Base-by-base conservation (phyloP, 2,113 vertebrate genomes). In the Elephas maximus region DNA sequence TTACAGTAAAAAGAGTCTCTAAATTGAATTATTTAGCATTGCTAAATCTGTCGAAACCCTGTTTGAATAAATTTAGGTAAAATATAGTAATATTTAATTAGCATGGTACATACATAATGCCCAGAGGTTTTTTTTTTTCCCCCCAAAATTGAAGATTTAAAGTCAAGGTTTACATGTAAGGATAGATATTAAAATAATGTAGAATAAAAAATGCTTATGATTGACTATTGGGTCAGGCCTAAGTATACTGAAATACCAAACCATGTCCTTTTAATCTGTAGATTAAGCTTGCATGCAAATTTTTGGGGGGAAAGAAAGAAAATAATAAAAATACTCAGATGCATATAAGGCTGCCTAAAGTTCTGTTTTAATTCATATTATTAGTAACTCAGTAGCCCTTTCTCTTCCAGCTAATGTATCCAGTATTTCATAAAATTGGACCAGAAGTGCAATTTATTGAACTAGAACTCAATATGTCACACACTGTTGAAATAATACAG, bases 401-500 rank as follows among this genome's bases (percentile, higher is more conserved):
- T 94, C n/a, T 94, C 45, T 77, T 51, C 17, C 57, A 28, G 8
- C 11, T 93, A 67, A 83, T 89, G 30, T 33, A 73, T 91, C 41
- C 24, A 4, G 10, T 44, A 78, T 77, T 85, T 96, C 73, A 89
- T 85, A 90, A 94, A 92, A 81, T 21, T 74, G 93, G 67, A 44
- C n/a, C 83, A 67, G 41, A 24, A 95, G 17, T n/a, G 73, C 62
- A 93, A 89, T 84, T 91, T 96, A 93, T 86, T 81, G 4, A 63
- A 93, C 48, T 92, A 76, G 77, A 95, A 96, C 71, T 94, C 95
- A 95, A 77, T 89, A 88, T 60, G 51, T 83, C 71, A 91, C 14
- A 26, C 6, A 15, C 18, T 88, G 28, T 62, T 85, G 62, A 98
- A 98, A 97, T 91, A 93, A 44, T 85, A 11, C 30, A 95, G n/a